Base-by-base conservation (phyloP, 92 coral and sea anemone genomes). In the Chrysogorgia sp. region DNA sequence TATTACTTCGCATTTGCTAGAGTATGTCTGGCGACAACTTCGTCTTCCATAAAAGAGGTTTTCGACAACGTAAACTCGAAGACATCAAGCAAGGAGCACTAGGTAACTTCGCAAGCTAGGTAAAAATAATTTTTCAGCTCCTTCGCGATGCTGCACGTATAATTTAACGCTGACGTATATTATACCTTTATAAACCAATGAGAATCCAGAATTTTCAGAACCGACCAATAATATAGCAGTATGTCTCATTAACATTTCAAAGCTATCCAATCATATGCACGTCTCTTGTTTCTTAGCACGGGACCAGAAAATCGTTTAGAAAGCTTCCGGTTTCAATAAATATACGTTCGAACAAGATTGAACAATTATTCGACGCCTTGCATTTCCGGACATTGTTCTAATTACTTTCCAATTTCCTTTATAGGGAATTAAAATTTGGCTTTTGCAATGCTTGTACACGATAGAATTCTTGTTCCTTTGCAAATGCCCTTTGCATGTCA, bases 1-100 rank as follows among this genome's bases (percentile, higher is more conserved):
- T 91, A 60, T 71, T 56, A 31, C 55, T 31, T 33, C 52, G 48
- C 96, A 74, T 72, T 58, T 31, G 80, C 77, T 82, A 86, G 53
- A 82, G 82, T 83, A 84, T 56, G 53, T 35, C 79, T 58, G 58
- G 63, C 68, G 47, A 24, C 12, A 49, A 58, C 53, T 85, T 68
- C 64, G 63, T 65, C 32, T 64, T 35, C 78, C 84, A 74, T 62
- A 65, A 32, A 40, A 24, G 66, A 83, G 47, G 57, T 68, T 58
- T 62, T 67, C 49, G 2, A 72, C 22, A 15, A 60, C 58, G 69
- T 64, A 65, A 67, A 55, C 77, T 83, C 62, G 82, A 30, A 80
- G 72, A 50, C 81, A 71, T 79, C 14, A 45, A 55, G 70, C 67
- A 29, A 50, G 22, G 31, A 75, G 70, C 33, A 19, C 43, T 49